Evolutionary conservation across 2,797 vertebrate genomes (phyloP).

Genomic region (Thunnus albacares): DNA sequence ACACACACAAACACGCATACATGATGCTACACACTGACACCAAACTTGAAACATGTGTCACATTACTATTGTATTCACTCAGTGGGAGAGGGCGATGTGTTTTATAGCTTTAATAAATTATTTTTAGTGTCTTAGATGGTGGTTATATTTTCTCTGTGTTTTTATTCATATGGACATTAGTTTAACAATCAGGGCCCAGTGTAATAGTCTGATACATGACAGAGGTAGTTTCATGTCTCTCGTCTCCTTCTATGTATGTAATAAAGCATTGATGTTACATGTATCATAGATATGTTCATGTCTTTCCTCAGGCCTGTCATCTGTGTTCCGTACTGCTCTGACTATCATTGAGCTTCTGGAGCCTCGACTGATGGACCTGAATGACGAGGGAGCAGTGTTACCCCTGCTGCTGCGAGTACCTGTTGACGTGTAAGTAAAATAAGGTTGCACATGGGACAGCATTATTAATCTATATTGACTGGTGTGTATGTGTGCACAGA

Average conservation of each 20-base stretch:
- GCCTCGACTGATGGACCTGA: slow-evolving; percentile 79
- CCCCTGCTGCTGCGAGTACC: slow-evolving; percentile 84
- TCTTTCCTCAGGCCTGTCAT: slow-evolving; percentile 75
- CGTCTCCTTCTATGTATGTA: not conserved
- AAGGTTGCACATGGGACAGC: not conserved
- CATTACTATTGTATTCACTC: not conserved
- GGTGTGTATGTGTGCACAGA: no score
- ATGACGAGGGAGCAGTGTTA: slow-evolving; percentile 78
- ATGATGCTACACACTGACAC: not conserved
- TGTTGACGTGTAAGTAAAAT: slow-evolving; percentile 81
- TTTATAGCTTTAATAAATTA: not conserved
- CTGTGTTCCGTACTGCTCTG: slow-evolving; percentile 80
- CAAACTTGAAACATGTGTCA: not conserved
- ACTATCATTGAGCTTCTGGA: slow-evolving; percentile 83
- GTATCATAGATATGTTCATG: not conserved
- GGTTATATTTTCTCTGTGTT: not conserved
- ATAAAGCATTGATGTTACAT: not conserved
- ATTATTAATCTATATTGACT: not conserved
- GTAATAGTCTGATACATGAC: not conserved
- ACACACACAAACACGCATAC: not conserved
- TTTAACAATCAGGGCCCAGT: not conserved
- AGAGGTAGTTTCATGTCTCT: not conserved
- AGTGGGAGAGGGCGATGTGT: not conserved
- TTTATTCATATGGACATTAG: not conserved
- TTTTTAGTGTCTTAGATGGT: not conserved